These are phyloP conservation scores for Asobara japonica DNA, from an alignment of 1,140 invertebrate genomes.

Conservation along the genomic window DNA sequence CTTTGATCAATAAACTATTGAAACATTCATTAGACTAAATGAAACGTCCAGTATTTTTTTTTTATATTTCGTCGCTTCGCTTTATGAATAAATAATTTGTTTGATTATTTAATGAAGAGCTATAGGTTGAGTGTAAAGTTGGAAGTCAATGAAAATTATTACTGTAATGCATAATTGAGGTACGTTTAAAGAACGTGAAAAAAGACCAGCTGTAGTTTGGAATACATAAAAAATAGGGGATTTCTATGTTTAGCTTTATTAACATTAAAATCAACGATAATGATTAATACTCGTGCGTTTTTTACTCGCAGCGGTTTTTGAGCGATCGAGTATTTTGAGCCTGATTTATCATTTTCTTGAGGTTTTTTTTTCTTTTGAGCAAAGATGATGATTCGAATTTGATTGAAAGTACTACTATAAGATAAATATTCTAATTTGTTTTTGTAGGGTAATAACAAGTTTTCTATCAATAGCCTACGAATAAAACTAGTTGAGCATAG, in stretches of 20 bases:
- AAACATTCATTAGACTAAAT: slow-evolving; percentile 8
- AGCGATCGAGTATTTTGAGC: slow-evolving; percentile 17
- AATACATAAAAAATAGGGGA: background rate
- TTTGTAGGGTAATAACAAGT: background rate
- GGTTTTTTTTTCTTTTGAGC: slow-evolving; percentile 24
- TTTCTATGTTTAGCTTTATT: too few relatives aligned
- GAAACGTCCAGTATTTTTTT: background rate
- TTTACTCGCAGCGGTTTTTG: slow-evolving; percentile 7
- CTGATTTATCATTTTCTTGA: slow-evolving; percentile 9
- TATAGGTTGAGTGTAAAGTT: background rate
- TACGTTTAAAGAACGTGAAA: slow-evolving; percentile 26
- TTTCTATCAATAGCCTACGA: slow-evolving; percentile 19
- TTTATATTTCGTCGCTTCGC: background rate
- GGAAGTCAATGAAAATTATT: slow-evolving; percentile 10
- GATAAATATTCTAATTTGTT: background rate
- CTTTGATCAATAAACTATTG: slow-evolving; percentile 16
- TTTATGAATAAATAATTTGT: background rate
- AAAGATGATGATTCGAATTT: slow-evolving; percentile 20
- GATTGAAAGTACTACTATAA: background rate
- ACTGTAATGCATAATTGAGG: slow-evolving; percentile 31
- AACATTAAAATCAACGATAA: slow-evolving; percentile 16
- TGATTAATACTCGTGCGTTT: background rate
- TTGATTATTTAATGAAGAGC: background rate
- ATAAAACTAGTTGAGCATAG: slow-evolving; percentile 57
- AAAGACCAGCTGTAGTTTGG: slow-evolving; percentile 20